Percentiles rank a stretch among this genome's conserved stretches.
phyloP scores from a whole-genome alignment of 2,888 invertebrate species.

The Xestia sexstrigata region DNA sequence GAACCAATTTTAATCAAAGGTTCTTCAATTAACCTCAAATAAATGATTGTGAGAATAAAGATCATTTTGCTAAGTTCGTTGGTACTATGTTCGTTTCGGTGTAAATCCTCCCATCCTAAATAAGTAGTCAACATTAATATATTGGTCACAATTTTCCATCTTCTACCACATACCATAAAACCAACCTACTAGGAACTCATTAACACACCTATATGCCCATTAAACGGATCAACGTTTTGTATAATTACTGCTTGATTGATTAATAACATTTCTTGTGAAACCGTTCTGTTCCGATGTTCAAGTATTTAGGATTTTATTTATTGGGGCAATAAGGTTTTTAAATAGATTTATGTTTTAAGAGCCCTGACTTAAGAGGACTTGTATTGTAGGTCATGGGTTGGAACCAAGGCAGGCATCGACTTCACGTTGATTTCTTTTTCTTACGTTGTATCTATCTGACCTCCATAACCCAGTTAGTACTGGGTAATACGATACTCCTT shows the following conservation, averaged over 20 bases:
- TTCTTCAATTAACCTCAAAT: too few relatives aligned
- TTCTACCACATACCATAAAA: conserved; percentile 54
- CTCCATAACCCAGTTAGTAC: background rate
- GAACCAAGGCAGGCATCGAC: too few relatives aligned
- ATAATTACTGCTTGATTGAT: conserved; percentile 58
- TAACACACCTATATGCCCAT: conserved; percentile 67
- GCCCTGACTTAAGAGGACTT: background rate
- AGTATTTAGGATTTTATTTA: conserved; percentile 48
- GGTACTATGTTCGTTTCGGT: conserved; percentile 58
- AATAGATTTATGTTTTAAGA: conserved; percentile 4
- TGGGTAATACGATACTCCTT: background rate
- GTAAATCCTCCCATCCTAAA: conserved; percentile 60
- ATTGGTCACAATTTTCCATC: conserved; percentile 68
- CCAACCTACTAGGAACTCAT: conserved; percentile 73
- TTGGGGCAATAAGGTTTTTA: conserved; percentile 20
- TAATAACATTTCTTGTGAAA: conserved; percentile 30
- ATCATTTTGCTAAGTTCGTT: too few relatives aligned
- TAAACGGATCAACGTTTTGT: conserved; percentile 65
- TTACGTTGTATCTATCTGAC: background rate
- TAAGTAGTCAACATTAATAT: conserved; percentile 71
- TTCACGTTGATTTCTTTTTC: background rate
- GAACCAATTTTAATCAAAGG: too few relatives aligned
- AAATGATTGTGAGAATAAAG: too few relatives aligned
- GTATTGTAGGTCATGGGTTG: background rate
- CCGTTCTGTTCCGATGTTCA: conserved; percentile 21